phyloP scores from a whole-genome alignment of 2,888 invertebrate species.

The Maniola hyperantus region DNA sequence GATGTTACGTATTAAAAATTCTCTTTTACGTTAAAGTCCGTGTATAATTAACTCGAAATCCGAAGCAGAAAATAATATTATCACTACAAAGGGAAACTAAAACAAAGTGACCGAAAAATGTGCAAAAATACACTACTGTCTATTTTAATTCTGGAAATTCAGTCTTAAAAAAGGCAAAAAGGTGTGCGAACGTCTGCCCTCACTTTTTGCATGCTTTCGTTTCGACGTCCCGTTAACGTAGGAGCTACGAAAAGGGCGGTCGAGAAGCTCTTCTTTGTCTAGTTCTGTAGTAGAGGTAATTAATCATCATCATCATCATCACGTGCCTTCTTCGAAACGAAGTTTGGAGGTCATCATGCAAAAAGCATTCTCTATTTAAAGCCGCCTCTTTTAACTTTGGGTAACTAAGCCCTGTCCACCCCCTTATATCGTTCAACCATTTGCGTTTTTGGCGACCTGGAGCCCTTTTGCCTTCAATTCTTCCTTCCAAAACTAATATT shows the following conservation, averaged over 20 bases:
- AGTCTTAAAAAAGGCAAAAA: slow-evolving; percentile 26
- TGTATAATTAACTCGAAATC: slow-evolving; percentile 2
- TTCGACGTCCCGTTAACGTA: slow-evolving; percentile 27
- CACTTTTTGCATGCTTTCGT: slow-evolving; percentile 35
- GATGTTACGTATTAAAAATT: neutral
- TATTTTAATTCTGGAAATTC: slow-evolving; percentile 29
- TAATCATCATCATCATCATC: too few species aligned
- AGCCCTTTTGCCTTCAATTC: too few species aligned
- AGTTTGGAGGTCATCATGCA: too few species aligned
- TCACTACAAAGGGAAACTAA: slow-evolving; percentile 15
- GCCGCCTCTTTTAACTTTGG: too few species aligned
- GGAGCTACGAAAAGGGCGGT: slow-evolving; percentile 5
- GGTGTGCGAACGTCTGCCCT: slow-evolving; percentile 28
- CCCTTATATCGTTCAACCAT: too few species aligned
- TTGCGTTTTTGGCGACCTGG: too few species aligned
- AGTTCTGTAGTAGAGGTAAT: too few species aligned
- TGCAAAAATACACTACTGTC: slow-evolving; percentile 16
- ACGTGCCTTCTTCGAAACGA: too few species aligned
- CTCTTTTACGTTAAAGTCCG: neutral
- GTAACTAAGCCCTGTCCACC: too few species aligned
- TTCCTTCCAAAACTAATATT: too few species aligned
- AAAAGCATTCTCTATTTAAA: too few species aligned
- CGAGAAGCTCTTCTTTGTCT: neutral
- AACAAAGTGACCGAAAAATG: slow-evolving; percentile 26
- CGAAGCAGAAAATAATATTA: slow-evolving; percentile 13